Evolutionary conservation across 2,888 invertebrate genomes (phyloP), one percentile per base, ranked within the genome.

Genomic region (Cerastis rubricosa): DNA sequence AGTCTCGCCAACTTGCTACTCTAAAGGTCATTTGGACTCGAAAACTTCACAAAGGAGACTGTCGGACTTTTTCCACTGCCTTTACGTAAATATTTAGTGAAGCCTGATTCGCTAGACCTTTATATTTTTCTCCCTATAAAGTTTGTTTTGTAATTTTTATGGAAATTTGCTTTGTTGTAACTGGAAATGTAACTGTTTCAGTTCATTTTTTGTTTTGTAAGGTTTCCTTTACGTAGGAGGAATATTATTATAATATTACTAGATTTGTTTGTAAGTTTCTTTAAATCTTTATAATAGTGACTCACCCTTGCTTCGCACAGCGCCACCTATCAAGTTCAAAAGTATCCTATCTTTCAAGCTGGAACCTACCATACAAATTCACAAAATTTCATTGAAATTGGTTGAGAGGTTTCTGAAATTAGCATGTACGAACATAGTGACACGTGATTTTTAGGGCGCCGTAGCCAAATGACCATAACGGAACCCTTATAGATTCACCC

Each of bases 1-100:
- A 73, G 57, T 43, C 57, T 72, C 43, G 4, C 40, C 63, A 64
- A 59, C 66, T 74, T 63, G 6, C 40, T 67, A 40, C 47, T 69
- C 17, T 67, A 76, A 81, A 59, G 72, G 76, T 67, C 40, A 76
- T 70, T 76, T 59, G 67, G 65, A 82, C 68, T 82, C 54, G 17
- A 71, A 6, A 71, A 71, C 22, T 81, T 76, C n/a, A 71, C 84
- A 84, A 81, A 66, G 68, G 40, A 57, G 49, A 43, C 64, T 25
- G 47, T 61, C 25, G 29, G 49, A 74, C 51, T 71, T 82, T 71
- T 65, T 68, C 17, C 40, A 85, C 25, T 63, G 51, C 72, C 22
- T 76, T 74, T 17, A 71, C 43, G 74, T 72, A 83, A 85, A 83
- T 80, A 49, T 84, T 85, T 71, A 51, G 59, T 45, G 35, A 72